Conservation (phyloP, 92 coral and sea anemone genomes). For the Scolanthus callimorphus region DNA sequence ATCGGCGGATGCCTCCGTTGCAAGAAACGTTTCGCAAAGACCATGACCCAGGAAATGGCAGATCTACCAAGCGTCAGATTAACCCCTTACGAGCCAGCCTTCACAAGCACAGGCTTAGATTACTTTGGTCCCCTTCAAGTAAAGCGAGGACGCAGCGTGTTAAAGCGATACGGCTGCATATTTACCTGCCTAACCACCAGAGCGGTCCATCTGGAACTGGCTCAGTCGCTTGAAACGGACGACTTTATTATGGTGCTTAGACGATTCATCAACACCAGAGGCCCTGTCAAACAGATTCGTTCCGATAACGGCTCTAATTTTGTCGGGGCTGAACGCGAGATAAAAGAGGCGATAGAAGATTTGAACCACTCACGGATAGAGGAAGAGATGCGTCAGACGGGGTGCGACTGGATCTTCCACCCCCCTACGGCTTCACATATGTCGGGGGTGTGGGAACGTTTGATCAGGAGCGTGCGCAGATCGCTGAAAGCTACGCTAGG, state of each 20-base stretch:
- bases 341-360: conserved; percentile 18
- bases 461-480: conserved; percentile 19
- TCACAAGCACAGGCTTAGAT: conserved; percentile 46
- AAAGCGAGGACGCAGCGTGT: conserved; percentile 28
- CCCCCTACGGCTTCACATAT: conserved; percentile 49
- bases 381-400: neutral
- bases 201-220: conserved; percentile 40
- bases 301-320: conserved; percentile 72
- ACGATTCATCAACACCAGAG: conserved; percentile 44
- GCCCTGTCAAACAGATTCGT: conserved; percentile 35
- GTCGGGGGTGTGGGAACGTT: conserved; percentile 49
- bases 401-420: conserved; percentile 11
- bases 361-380: conserved; percentile 4
- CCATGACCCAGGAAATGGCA: conserved; percentile 53
- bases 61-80: conserved; percentile 26
- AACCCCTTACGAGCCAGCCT: conserved; percentile 40
- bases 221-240: conserved; percentile 37
- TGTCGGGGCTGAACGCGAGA: conserved; percentile 57
- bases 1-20: conserved; percentile 34
- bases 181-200: conserved; percentile 44
- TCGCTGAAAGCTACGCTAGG: conserved; percentile 25
- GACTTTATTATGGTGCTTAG: conserved; percentile 45
- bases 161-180: conserved; percentile 39
- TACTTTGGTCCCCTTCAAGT: conserved; percentile 33
- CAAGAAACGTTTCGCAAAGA: conserved; percentile 25